Percentiles rank a stretch among this genome's conserved stretches.
phyloP scores from a whole-genome alignment of 2,888 invertebrate species.

The Azorinus chamasolen region DNA sequence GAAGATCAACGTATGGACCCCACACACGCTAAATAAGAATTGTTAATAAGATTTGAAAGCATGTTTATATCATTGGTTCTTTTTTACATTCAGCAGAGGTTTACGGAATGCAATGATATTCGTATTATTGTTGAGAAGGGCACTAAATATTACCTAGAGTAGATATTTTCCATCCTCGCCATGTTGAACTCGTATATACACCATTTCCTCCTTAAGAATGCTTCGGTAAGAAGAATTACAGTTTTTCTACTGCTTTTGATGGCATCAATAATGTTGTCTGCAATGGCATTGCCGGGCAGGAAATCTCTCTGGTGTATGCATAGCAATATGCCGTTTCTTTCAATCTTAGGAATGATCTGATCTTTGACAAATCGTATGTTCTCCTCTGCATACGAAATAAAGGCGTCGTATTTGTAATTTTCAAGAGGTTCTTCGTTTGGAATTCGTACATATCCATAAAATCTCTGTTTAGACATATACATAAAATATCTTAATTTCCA shows the following conservation, averaged over 20 bases:
- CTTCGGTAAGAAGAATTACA: conserved; percentile 57
- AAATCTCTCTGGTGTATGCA: conserved; percentile 69
- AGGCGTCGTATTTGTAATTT: conserved; percentile 58
- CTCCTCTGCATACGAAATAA: conserved; percentile 56
- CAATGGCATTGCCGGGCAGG: conserved; percentile 61
- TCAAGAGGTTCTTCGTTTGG: background rate
- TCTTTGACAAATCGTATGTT: conserved; percentile 34
- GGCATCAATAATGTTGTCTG: conserved; percentile 64
- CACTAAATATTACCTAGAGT: too few species aligned
- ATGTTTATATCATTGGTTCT: too few species aligned
- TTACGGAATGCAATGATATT: too few species aligned
- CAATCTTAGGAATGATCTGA: conserved; percentile 25
- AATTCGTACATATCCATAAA: conserved; percentile 20
- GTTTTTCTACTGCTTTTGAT: conserved; percentile 66
- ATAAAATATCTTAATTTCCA: conserved; percentile 13
- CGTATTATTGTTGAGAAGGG: too few species aligned
- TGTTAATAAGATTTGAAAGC: too few species aligned
- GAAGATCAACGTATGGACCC: too few species aligned
- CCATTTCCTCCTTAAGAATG: conserved; percentile 62
- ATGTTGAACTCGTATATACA: conserved; percentile 72
- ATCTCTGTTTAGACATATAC: conserved; percentile 26
- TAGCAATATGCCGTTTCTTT: conserved; percentile 43
- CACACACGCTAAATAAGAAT: too few species aligned
- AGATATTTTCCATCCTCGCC: conserved; percentile 64
- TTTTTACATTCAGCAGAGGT: too few species aligned